Percentiles rank a stretch among this genome's conserved stretches.
Evolutionary conservation across 2,888 invertebrate genomes (phyloP).

Genomic region (Nemotelus pantherinus): DNA sequence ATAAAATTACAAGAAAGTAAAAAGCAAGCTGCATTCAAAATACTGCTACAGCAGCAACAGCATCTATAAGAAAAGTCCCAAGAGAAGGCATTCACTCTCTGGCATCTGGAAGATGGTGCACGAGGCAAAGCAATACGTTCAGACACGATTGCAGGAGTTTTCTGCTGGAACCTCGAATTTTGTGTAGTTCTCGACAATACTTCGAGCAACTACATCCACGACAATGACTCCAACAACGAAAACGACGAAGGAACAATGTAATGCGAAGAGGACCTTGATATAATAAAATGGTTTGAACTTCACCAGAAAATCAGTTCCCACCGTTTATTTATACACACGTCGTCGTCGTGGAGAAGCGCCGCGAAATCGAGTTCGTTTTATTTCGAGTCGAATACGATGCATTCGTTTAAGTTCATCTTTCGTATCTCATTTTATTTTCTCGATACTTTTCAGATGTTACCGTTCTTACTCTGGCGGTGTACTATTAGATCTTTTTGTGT

Average conservation of each 20-base stretch:
- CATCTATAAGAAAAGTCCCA: no score
- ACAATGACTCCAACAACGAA: not conserved
- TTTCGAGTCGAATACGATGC: not conserved
- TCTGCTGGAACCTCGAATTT: no score
- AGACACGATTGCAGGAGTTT: not conserved
- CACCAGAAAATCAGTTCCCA: slow-evolving; percentile 50
- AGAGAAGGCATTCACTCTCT: no score
- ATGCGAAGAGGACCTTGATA: slow-evolving; percentile 45
- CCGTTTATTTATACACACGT: slow-evolving; percentile 48
- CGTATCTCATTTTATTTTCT: not conserved
- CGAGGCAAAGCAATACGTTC: not conserved
- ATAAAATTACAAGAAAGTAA: no score
- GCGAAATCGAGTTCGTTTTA: slow-evolving; percentile 1
- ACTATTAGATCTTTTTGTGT: not conserved
- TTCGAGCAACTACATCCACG: not conserved
- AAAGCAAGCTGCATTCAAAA: no score
- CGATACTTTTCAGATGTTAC: slow-evolving; percentile 1
- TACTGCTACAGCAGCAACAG: no score
- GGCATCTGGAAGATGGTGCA: no score
- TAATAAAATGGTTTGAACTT: slow-evolving; percentile 51
- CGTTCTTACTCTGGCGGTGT: no score
- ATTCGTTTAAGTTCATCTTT: not conserved
- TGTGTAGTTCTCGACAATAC: no score
- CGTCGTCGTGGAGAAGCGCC: not conserved
- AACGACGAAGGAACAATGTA: slow-evolving; percentile 41